Conservation (phyloP, 2,113 vertebrate species). For the Rhinichthys klamathensis region DNA sequence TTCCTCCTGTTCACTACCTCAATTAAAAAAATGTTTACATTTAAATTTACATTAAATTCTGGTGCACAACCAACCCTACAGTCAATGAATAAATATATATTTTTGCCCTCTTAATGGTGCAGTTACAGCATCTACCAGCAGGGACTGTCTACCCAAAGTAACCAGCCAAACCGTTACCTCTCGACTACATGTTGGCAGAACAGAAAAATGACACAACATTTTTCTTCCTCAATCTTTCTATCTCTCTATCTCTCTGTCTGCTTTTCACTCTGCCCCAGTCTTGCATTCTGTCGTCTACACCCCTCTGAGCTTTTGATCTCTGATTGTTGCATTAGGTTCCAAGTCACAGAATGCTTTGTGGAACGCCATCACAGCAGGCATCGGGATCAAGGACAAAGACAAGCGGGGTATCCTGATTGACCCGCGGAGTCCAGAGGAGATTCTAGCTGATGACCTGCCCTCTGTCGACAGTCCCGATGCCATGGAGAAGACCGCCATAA, state of each 20-base stretch:
- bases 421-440: slow-evolving; percentile 83
- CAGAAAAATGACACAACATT: neutral
- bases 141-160: neutral
- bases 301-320: slow-evolving; percentile 36
- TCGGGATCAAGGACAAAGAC: slow-evolving; percentile 77
- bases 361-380: slow-evolving; percentile 76
- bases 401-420: slow-evolving; percentile 76
- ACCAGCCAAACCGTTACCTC: neutral
- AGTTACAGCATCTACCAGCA: too few relatives aligned
- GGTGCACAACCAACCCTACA: neutral
- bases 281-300: slow-evolving; percentile 13
- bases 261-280: neutral
- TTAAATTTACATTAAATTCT: too few relatives aligned
- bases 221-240: neutral
- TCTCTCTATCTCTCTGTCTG: neutral
- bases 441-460: slow-evolving; percentile 86
- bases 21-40: too few relatives aligned
- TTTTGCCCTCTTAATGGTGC: neutral
- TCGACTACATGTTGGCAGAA: neutral
- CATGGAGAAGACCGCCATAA: slow-evolving; percentile 88
- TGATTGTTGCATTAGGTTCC: slow-evolving; percentile 77
- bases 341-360: slow-evolving; percentile 89
- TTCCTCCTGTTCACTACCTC: too few relatives aligned
- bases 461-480: slow-evolving; percentile 82
- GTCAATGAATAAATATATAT: neutral